A percentile compares a stretch with the other conserved stretches of the same genome.
Conservation (phyloP, 2,797 vertebrate species). For the Craterocephalus amniculus region DNA sequence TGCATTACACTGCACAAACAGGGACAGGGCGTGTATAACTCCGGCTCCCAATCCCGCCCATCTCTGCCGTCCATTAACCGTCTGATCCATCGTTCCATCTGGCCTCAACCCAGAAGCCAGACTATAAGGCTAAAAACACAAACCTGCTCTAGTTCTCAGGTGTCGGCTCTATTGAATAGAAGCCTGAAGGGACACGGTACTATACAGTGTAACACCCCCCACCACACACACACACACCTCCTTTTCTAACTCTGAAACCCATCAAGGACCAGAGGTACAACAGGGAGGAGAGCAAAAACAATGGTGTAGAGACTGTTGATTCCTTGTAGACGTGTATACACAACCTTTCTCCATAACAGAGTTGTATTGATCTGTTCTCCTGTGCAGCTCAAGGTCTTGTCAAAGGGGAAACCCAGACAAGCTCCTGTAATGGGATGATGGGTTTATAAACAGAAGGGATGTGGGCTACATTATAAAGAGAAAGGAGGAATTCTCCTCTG, state of each 20-base stretch:
- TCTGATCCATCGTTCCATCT: constrained; percentile 54
- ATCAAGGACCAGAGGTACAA: constrained; percentile 40
- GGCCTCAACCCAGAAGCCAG: constrained; percentile 46
- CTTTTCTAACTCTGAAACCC: constrained; percentile 47
- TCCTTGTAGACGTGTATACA: constrained; percentile 36
- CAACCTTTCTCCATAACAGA: constrained; percentile 49
- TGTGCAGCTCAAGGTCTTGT: constrained; percentile 49
- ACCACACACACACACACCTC: neutral
- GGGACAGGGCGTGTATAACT: constrained; percentile 50
- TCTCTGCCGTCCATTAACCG: constrained; percentile 46
- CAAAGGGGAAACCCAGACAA: constrained; percentile 52
- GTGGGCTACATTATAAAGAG: constrained; percentile 47
- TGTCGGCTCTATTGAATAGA: constrained; percentile 70
- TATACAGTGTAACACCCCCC: constrained; percentile 29
- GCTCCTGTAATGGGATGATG: constrained; percentile 49
- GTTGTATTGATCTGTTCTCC: constrained; percentile 64
- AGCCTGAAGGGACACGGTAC: constrained; percentile 32
- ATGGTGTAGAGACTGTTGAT: constrained; percentile 22
- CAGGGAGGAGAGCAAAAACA: constrained; percentile 29
- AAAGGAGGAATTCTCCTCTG: constrained; percentile 8
- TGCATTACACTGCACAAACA: constrained; percentile 38
- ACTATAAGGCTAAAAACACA: constrained; percentile 45
- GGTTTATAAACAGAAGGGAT: constrained; percentile 38
- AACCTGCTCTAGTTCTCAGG: constrained; percentile 51
- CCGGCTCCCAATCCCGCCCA: constrained; percentile 23